These are phyloP conservation scores for Marasmarcha lunaedactyla DNA, from an alignment of 2,888 invertebrate genomes.

Conservation along the genomic window DNA sequence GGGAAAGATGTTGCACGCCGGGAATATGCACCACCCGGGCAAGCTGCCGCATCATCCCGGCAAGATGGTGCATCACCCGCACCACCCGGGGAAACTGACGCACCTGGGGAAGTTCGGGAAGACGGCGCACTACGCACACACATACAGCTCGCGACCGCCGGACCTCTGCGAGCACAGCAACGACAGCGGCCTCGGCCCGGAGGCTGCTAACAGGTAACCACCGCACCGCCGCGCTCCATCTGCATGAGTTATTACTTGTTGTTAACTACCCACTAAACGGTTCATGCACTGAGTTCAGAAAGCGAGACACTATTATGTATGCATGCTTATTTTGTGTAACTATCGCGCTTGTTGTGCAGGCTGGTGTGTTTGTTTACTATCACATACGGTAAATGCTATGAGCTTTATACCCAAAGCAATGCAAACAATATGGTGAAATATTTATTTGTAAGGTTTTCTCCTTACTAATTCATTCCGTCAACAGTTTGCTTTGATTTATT, in stretches of 20 bases:
- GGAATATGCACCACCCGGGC: constrained; percentile 36
- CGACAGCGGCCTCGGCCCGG: constrained; percentile 89
- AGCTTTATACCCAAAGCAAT: too few species aligned
- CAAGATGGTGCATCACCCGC: constrained; percentile 25
- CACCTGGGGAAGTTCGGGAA: constrained; percentile 52
- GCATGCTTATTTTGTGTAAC: background rate
- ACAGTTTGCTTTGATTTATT: too few species aligned
- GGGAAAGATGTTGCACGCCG: constrained; percentile 59
- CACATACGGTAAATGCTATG: too few species aligned
- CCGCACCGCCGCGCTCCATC: background rate
- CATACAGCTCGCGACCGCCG: constrained; percentile 56
- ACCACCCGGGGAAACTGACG: constrained; percentile 25
- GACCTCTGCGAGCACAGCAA: constrained; percentile 87
- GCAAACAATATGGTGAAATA: too few species aligned
- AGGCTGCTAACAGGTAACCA: constrained; percentile 67
- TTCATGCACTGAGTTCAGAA: too few species aligned
- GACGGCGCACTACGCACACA: constrained; percentile 49
- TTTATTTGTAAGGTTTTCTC: too few species aligned
- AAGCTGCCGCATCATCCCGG: constrained; percentile 26
- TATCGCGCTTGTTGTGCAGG: too few species aligned
- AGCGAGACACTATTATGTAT: background rate
- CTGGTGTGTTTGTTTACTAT: too few species aligned
- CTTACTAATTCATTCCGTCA: too few species aligned
- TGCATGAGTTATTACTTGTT: too few species aligned
- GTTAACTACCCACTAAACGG: too few species aligned